These are phyloP conservation scores for Drosophila mayaguana DNA, from an alignment of 2,888 invertebrate genomes.

Conservation along the genomic window DNA sequence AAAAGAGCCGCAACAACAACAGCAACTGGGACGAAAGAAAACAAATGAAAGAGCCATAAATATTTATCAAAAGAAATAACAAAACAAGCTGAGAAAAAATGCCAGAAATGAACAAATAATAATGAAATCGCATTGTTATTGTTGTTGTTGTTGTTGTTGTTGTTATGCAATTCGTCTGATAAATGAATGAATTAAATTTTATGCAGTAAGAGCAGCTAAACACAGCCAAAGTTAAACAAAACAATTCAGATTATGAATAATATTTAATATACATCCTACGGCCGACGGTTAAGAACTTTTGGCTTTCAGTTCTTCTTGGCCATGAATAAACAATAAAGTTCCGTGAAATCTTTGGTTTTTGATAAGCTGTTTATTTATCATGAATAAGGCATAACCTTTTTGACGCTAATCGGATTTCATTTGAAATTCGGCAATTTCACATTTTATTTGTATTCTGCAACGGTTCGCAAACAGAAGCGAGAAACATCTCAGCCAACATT, in stretches of 20 bases:
- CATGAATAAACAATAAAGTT: conserved; percentile 20
- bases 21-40: conserved; percentile 31
- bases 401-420: not conserved
- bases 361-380: conserved; percentile 37
- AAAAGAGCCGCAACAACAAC: conserved; percentile 33
- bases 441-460: not conserved
- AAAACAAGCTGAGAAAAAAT: conserved; percentile 55
- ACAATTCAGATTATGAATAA: conserved; percentile 46
- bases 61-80: conserved; percentile 68
- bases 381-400: conserved; percentile 1
- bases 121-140: conserved; percentile 39
- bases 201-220: conserved; percentile 23
- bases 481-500: not conserved
- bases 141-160: conserved; percentile 13
- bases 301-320: conserved; percentile 12
- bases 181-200: conserved; percentile 54
- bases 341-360: conserved; percentile 6
- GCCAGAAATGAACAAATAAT: conserved; percentile 52
- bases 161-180: conserved; percentile 51
- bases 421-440: not conserved
- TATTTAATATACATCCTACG: conserved; percentile 21
- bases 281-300: conserved; percentile 6
- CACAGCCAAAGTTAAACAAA: conserved; percentile 15
- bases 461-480: not conserved
- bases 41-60: conserved; percentile 68